A percentile compares a stretch with the other conserved stretches of the same genome.
Conservation (phyloP, 1,140 invertebrate species). For the Ganaspis sp. region DNA sequence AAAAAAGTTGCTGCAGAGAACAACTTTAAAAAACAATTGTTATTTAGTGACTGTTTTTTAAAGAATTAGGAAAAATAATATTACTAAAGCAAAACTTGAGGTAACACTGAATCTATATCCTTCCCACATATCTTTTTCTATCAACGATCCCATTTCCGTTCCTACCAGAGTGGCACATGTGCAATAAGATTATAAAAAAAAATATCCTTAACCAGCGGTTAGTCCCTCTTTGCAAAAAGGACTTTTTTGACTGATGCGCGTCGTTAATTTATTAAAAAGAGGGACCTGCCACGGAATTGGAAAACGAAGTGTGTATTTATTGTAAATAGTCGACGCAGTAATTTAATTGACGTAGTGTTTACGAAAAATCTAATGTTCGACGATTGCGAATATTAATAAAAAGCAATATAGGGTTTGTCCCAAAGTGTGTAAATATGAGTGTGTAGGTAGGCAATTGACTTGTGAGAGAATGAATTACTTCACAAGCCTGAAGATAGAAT, state of each 20-base stretch:
- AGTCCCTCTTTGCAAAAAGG: slow-evolving; percentile 8
- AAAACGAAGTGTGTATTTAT: slow-evolving; percentile 66
- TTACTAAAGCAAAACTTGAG: not conserved
- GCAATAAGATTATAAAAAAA: not conserved
- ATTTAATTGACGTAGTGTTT: slow-evolving; percentile 71
- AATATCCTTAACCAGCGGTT: not conserved
- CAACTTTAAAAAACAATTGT: too few species aligned
- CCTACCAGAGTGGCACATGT: slow-evolving; percentile 15
- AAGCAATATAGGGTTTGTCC: slow-evolving; percentile 70
- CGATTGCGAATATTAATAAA: slow-evolving; percentile 65
- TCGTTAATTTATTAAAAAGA: slow-evolving; percentile 27
- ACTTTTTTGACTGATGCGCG: not conserved
- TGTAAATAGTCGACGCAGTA: slow-evolving; percentile 74
- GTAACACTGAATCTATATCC: slow-evolving; percentile 10
- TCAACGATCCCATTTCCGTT: not conserved
- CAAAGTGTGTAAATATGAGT: slow-evolving; percentile 64
- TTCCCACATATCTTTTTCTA: slow-evolving; percentile 20
- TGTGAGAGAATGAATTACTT: slow-evolving; percentile 39
- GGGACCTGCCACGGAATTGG: slow-evolving; percentile 8
- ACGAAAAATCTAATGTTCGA: slow-evolving; percentile 67
- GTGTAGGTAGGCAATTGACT: slow-evolving; percentile 44
- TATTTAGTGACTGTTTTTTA: too few species aligned
- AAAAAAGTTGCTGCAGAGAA: too few species aligned
- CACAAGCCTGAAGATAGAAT: slow-evolving; percentile 48
- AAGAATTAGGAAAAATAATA: too few species aligned